Conservation (phyloP, 2,888 invertebrate genomes). For the Molorchus minor region DNA sequence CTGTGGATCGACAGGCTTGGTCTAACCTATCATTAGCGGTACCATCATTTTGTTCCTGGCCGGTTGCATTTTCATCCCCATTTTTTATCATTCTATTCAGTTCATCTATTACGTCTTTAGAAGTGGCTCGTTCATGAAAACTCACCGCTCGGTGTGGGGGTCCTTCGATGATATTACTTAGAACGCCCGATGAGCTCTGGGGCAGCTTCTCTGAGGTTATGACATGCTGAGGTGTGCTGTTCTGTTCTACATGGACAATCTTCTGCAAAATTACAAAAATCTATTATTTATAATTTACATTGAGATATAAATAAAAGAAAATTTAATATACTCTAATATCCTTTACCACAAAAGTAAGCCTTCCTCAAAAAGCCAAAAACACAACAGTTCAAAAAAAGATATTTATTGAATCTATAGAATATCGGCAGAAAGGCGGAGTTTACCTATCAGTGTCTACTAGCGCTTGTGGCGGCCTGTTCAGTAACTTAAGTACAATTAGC, state of each 20-base stretch:
- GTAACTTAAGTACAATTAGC: too few relatives aligned
- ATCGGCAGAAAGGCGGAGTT: too few relatives aligned
- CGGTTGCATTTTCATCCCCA: conserved; percentile 62
- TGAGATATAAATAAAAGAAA: too few relatives aligned
- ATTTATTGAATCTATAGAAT: too few relatives aligned
- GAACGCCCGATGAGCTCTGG: conserved; percentile 55
- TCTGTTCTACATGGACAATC: conserved; percentile 47
- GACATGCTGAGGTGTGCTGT: conserved; percentile 51
- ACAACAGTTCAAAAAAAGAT: too few relatives aligned
- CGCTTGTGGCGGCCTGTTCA: too few relatives aligned
- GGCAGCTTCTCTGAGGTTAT: conserved; percentile 60
- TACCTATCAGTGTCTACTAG: too few relatives aligned
- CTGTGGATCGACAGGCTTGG: conserved; percentile 75
- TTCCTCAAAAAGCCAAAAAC: too few relatives aligned
- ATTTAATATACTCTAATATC: too few relatives aligned
- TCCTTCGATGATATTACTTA: conserved; percentile 63
- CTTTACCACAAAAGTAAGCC: too few relatives aligned
- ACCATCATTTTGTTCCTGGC: conserved; percentile 34
- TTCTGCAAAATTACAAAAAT: conserved; percentile 42
- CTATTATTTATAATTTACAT: neutral
- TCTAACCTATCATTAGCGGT: conserved; percentile 64
- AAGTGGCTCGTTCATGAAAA: conserved; percentile 78
- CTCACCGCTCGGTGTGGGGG: conserved; percentile 69
- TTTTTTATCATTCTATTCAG: conserved; percentile 72
- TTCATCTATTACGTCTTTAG: conserved; percentile 80